Evolutionary conservation across 1,140 invertebrate genomes (phyloP).

Genomic region (Conus betulinus): DNA sequence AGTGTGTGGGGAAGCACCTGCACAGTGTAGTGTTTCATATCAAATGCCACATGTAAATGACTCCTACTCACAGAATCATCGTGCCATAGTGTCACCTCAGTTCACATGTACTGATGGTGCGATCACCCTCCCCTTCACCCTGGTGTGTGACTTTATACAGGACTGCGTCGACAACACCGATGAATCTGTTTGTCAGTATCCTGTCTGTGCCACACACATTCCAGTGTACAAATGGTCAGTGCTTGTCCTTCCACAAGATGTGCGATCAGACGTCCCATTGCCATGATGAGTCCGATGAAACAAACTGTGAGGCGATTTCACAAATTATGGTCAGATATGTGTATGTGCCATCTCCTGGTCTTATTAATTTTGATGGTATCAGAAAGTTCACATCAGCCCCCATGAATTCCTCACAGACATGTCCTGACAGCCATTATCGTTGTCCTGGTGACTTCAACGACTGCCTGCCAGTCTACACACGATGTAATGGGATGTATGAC

Average conservation of each 20-base stretch:
- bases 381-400: neutral
- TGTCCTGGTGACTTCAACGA: neutral
- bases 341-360: neutral
- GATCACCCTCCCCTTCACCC: neutral
- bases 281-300: constrained; percentile 12
- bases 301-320: neutral
- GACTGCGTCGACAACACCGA: neutral
- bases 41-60: neutral
- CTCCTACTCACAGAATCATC: neutral
- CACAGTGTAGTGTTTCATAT: neutral
- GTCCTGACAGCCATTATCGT: constrained; percentile 13
- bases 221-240: constrained; percentile 14
- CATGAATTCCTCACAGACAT: neutral
- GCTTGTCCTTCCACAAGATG: neutral
- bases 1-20: neutral
- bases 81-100: neutral
- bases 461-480: constrained; percentile 17
- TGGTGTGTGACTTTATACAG: constrained; percentile 16
- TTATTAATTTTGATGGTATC: neutral
- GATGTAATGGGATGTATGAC: constrained; percentile 31
- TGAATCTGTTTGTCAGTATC: neutral
- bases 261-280: constrained; percentile 2
- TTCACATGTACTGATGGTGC: neutral
- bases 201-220: neutral
- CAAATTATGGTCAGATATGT: too few relatives aligned